These are phyloP conservation scores for Cecidostiba fungosa DNA, from an alignment of 2,888 invertebrate genomes.

Conservation along the genomic window DNA sequence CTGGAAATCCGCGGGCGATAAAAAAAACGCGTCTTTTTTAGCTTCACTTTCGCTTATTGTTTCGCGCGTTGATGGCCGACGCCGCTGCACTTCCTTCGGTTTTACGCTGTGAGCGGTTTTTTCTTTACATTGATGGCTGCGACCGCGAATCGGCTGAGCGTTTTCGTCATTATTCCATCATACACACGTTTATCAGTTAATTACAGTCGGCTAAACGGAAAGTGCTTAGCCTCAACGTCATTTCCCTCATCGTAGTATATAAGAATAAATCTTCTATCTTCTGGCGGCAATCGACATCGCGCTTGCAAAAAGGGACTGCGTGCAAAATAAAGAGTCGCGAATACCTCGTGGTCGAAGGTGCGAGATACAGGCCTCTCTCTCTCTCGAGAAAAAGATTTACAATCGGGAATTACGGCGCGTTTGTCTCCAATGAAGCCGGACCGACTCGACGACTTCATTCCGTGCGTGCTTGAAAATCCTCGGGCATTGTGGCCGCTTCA, in stretches of 20 bases:
- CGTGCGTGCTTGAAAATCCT: slow-evolving; percentile 67
- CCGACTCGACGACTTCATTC: slow-evolving; percentile 68
- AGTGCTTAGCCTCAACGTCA: too few relatives aligned
- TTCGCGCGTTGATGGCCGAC: slow-evolving; percentile 37
- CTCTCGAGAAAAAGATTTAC: slow-evolving; percentile 46
- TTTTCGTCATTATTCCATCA: too few relatives aligned
- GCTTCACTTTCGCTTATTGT: slow-evolving; percentile 46
- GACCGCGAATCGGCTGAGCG: not conserved
- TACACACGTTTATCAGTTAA: too few relatives aligned
- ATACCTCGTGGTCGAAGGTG: not conserved
- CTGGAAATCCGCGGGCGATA: slow-evolving; percentile 45
- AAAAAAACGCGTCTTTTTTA: slow-evolving; percentile 5
- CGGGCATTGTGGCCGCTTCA: slow-evolving; percentile 58
- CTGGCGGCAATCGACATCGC: not conserved
- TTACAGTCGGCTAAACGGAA: not conserved
- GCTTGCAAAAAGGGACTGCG: not conserved
- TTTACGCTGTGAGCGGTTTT: not conserved
- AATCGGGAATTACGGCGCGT: slow-evolving; percentile 44
- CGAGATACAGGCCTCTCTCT: not conserved
- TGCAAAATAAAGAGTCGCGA: not conserved
- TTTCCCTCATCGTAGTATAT: too few relatives aligned
- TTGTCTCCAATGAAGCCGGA: slow-evolving; percentile 39
- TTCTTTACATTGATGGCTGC: not conserved
- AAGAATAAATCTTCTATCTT: slow-evolving; percentile 7
- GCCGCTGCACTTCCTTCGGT: slow-evolving; percentile 7